Percentiles rank a stretch among this genome's conserved stretches.
These are phyloP conservation scores for Metopolophium dirhodum DNA, from an alignment of 1,140 invertebrate genomes.

Conservation along the genomic window DNA sequence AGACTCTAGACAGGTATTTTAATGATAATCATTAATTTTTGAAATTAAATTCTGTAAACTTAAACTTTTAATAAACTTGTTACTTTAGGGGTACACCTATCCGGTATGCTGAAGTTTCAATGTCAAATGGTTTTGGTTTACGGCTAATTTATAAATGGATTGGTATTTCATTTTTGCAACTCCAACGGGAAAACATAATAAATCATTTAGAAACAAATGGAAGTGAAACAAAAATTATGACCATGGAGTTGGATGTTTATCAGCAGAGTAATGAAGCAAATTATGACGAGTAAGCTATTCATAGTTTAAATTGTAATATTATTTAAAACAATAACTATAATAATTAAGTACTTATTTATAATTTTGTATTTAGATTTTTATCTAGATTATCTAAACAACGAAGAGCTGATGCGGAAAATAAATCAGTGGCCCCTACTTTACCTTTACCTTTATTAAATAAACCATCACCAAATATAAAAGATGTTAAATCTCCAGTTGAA, in stretches of 20 bases:
- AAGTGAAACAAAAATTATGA: conserved; percentile 80
- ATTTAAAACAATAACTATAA: neutral
- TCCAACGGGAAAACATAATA: conserved; percentile 87
- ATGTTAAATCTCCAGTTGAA: conserved; percentile 14
- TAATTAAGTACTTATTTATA: neutral
- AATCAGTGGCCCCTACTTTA: conserved; percentile 55
- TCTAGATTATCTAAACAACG: conserved; percentile 76
- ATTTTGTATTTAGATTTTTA: conserved; percentile 68
- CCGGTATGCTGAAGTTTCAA: conserved; percentile 90
- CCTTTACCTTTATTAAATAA: conserved; percentile 51
- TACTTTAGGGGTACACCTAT: conserved; percentile 68
- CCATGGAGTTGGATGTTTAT: conserved; percentile 83
- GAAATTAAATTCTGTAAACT: neutral
- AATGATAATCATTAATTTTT: neutral
- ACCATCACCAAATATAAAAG: conserved; percentile 29
- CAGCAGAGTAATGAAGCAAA: conserved; percentile 88
- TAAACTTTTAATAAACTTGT: conserved; percentile 58
- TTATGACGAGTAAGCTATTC: conserved; percentile 75
- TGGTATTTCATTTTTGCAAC: conserved; percentile 91
- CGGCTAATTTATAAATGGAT: conserved; percentile 95
- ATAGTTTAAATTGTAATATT: neutral
- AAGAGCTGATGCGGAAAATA: conserved; percentile 72
- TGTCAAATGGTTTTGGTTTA: conserved; percentile 96
- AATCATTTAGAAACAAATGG: conserved; percentile 88
- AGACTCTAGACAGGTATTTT: conserved; percentile 66